Base-by-base conservation (phyloP, 2,888 invertebrate species). In the Salticus scenicus region DNA sequence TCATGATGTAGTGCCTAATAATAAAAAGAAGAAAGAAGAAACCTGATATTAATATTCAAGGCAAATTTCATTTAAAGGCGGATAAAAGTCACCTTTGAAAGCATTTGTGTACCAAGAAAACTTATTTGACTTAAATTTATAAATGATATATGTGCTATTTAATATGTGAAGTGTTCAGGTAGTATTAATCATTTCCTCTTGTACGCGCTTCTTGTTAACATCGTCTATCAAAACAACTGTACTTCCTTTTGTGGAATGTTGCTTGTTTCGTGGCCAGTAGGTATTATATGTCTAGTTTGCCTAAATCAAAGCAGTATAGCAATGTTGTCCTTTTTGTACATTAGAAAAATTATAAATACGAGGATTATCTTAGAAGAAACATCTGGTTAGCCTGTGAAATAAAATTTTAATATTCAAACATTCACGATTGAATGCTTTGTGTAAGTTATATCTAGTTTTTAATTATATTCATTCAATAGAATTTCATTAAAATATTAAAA, bases 211-310 rank as follows among this genome's bases (percentile, higher is more conserved):
- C 28, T 37, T 64, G 42, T 72, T 20, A 37, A 72, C n/a, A 57
- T 24, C n/a, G 42, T 86, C 57, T 79, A 71, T 57, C 47, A 66
- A 42, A 70, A 41, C 73, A 37, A 31, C 51, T 80, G 72, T 80
- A 76, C 66, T 80, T 80, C 71, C 80, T 66, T 75, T 28, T 80
- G 75, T 80, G 80, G 86, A 79, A 71, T 80, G 86, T 80, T 80
- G 70, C 74, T 84, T 84, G 69, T 78, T 79, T 79, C 71, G 80
- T 86, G 80, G 86, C 80, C 76, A 80, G 79, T 86, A 86, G 86
- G 75, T 74, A 75, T 63, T 73, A 42, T 85, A 27, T 76, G 79
- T 72, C 57, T 77, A 72, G 37, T 67, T 71, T 20, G 64, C 57
- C 30, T 17, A 33, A 57, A 82, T 31, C 17, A 67, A 47, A 72